Evolutionary conservation across 2,888 invertebrate genomes (phyloP).

Genomic region (Phyllotreta striolata): DNA sequence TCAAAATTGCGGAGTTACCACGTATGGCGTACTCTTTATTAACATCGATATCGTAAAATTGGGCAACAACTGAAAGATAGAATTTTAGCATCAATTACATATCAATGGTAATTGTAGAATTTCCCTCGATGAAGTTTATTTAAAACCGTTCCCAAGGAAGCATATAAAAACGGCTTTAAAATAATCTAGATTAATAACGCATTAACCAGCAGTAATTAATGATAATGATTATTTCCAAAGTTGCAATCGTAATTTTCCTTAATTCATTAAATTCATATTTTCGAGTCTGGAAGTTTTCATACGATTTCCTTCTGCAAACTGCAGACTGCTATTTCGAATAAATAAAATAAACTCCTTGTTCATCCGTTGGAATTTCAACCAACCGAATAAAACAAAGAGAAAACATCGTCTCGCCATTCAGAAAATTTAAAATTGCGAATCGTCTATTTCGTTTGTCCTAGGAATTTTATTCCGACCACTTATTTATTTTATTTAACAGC

Average conservation of each 20-base stretch:
- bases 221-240: no score
- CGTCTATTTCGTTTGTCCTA: neutral
- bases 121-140: no score
- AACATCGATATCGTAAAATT: conserved; percentile 83
- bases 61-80: conserved; percentile 73
- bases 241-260: neutral
- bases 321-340: conserved; percentile 19
- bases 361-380: conserved; percentile 8
- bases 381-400: conserved; percentile 7
- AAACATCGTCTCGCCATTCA: conserved; percentile 15
- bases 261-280: neutral
- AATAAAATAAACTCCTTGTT: conserved; percentile 21
- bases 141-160: no score
- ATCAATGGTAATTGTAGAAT: no score
- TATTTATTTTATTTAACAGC: no score
- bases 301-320: conserved; percentile 4
- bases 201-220: no score
- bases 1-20: conserved; percentile 87
- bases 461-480: neutral
- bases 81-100: no score
- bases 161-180: no score
- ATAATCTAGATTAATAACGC: no score
- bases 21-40: conserved; percentile 91
- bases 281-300: conserved; percentile 8
- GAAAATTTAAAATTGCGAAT: conserved; percentile 3